Evolutionary conservation across 2,888 invertebrate species (phyloP), one percentile per base, ranked within the genome.

Genomic region (Cryptocheilus praepositus): DNA sequence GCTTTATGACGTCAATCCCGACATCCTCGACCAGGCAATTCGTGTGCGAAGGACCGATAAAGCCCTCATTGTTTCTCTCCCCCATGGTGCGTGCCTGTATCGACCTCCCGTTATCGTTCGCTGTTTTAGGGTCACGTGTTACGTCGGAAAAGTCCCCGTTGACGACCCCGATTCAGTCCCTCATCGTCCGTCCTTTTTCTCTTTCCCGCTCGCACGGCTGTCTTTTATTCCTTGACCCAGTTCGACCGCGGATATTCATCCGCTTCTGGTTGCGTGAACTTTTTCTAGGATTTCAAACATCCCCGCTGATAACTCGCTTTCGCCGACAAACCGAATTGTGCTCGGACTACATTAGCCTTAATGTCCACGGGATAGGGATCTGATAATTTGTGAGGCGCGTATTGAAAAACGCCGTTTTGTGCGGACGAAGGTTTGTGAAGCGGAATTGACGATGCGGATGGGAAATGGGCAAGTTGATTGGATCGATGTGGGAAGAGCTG

Each of bases 81-180:
- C 49, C 18, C 8, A 49, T 49, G 49, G 49, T 49, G 49, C 36
- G 49, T 49, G 49, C 49, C 16, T 49, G 16, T 5, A 18, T 49
- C 49, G 49, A n/a, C 11, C 49, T 49, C 49, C 16, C 16, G 49
- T 2, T 49, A 49, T 49, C 49, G 49, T 49, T n/a, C 49, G 16
- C 49, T 8, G 49, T 49, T 49, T 49, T 49, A 49, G 49, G 49
- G 49, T 49, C 49, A n/a, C 49, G 49, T 16, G 49, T 49, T 18
- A 49, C 16, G 16, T 49, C 49, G 49, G 16, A 49, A 36, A 36
- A 36, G 11, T 36, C 13, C 8, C 3, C 36, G 7, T 36, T 11
- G 13, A 36, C 36, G 36, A 36, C 36, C 36, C 36, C 36, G 36
- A 36, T 36, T 36, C 36, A 5, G 1, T 49, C 11, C 13, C 49